A percentile compares a stretch with the other conserved stretches of the same genome.
These are phyloP conservation scores for Oncorhynchus clarkii DNA, from an alignment of 2,113 vertebrate genomes.

Conservation along the genomic window DNA sequence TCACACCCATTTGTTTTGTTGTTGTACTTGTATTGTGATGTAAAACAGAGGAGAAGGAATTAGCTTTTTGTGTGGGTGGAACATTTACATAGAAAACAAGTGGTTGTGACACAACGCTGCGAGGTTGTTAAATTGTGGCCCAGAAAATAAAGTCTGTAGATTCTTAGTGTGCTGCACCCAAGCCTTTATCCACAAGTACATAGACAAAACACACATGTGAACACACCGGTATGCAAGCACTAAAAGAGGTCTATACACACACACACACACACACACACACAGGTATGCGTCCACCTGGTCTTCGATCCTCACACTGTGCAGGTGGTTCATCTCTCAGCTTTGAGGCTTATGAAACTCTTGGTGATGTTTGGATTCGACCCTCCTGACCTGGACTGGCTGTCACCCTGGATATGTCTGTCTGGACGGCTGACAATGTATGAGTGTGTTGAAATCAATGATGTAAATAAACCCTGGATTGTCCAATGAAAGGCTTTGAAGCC, in stretches of 20 bases:
- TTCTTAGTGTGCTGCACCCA: no score
- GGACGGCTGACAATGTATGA: not conserved
- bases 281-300: no score
- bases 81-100: not conserved
- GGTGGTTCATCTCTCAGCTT: constrained; percentile 5
- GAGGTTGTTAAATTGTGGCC: no score
- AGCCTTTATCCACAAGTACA: not conserved
- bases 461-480: no score
- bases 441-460: no score
- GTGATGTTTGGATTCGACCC: constrained; percentile 9
- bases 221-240: not conserved
- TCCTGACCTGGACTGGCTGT: not conserved
- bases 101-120: no score
- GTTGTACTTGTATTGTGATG: not conserved
- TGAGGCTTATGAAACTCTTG: not conserved
- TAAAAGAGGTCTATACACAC: not conserved
- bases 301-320: constrained; percentile 4
- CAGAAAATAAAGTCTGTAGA: no score
- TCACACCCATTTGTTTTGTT: not conserved
- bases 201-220: not conserved
- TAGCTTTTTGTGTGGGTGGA: not conserved
- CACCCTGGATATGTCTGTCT: constrained; percentile 4
- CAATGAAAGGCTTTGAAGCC: no score
- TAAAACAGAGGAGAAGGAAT: not conserved
- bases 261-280: no score